Base-by-base conservation (phyloP, 2,888 invertebrate genomes). In the Portevinia maculata region DNA sequence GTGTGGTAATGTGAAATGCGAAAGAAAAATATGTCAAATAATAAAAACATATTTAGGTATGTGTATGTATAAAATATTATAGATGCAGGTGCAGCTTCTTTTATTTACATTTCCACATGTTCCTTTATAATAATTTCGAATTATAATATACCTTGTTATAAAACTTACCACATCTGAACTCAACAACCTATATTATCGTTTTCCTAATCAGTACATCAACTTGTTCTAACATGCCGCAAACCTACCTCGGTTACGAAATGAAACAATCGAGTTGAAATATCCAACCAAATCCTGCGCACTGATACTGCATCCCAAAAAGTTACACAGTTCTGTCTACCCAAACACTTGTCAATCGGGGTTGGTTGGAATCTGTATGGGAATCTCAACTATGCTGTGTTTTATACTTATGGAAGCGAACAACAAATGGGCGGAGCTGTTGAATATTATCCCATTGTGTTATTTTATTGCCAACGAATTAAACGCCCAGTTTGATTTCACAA, bases 371-470 rank as follows among this genome's bases (percentile, higher is more conserved):
- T 84, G 84, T 86, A 85, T 85, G 85, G 85, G 86, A 85, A 86
- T 84, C 85, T 85, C 86, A 86, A 85, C 86, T 87, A 86, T 86
- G 79, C 84, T 73, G 60, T 59, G 84, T 84, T 84, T 86, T 74
- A 84, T 69, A 64, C 79, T 75, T 64, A 74, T 78, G 85, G 70
- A 84, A 84, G 79, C 78, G 85, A 86, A 87, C 88, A 87, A 86
- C 86, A 88, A 89, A 88, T 88, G 89, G 89, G 89, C 90, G 89
- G 89, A 90, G 89, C 88, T 87, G 88, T 85, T 84, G 83, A 84
- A 85, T 86, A 78, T 86, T 84, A 79, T 79, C 46, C 79, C 84
- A 73, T 79, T 84, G 84, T 84, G 57, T 84, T 74, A 64, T 79
- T 76, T 76, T 70, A 70, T 76, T 76, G 69, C 76, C 60, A 60